A percentile compares a stretch with the other conserved stretches of the same genome.
Evolutionary conservation across 2,113 vertebrate species (phyloP).

Genomic region (Rhabdomys dilectus): DNA sequence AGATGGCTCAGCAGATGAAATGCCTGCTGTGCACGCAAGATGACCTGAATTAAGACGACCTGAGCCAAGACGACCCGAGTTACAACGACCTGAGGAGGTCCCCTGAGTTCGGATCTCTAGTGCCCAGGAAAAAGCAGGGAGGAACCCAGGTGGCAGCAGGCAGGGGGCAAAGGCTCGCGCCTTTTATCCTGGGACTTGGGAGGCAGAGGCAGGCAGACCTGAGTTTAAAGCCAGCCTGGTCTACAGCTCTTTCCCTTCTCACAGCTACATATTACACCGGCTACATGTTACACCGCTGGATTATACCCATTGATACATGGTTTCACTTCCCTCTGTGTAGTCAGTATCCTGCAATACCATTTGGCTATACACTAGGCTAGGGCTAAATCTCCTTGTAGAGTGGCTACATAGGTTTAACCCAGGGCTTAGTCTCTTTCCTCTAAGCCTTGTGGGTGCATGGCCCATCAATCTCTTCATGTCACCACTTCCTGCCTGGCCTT

Average conservation of each 20-base stretch:
- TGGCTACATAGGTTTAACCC: not conserved
- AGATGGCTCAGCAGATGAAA: not conserved
- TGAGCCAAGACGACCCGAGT: not conserved
- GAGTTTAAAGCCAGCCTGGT: not conserved
- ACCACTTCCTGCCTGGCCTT: not conserved
- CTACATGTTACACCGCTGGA: not conserved
- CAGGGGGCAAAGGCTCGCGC: not conserved
- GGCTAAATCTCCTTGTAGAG: not conserved
- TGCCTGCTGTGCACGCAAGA: too few species aligned
- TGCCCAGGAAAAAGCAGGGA: not conserved
- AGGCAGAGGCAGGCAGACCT: not conserved
- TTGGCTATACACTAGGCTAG: not conserved
- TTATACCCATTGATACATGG: not conserved
- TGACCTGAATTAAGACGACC: not conserved
- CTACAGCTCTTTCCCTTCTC: not conserved
- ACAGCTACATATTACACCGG: not conserved
- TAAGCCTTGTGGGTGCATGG: fast-evolving
- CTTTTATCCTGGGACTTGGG: not conserved
- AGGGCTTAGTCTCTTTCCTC: not conserved
- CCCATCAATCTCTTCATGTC: not conserved
- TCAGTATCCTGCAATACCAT: not conserved
- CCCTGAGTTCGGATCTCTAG: not conserved
- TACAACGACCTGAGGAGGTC: not conserved
- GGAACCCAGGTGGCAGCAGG: not conserved
- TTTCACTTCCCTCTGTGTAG: not conserved